These are phyloP conservation scores for Lateolabrax maculatus DNA, from an alignment of 2,797 vertebrate species.

Conservation along the genomic window DNA sequence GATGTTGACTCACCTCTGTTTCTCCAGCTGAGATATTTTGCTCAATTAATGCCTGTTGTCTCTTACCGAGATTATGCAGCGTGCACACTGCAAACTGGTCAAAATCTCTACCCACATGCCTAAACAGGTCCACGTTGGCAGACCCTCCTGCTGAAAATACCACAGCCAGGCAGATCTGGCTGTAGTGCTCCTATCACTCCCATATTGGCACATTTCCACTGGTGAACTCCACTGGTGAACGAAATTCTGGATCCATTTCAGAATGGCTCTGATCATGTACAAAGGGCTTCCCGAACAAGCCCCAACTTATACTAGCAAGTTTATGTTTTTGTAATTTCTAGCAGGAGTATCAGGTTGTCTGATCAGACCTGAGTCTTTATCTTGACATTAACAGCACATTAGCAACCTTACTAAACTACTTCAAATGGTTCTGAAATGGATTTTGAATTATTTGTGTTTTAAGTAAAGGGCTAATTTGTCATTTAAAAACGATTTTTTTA, in stretches of 20 bases:
- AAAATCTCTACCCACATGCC: slow-evolving; percentile 19
- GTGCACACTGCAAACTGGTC: neutral
- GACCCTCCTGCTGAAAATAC: neutral
- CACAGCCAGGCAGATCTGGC: slow-evolving; percentile 7
- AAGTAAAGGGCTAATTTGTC: neutral
- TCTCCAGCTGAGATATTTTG: neutral
- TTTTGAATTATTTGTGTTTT: neutral
- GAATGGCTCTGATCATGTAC: neutral
- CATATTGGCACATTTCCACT: slow-evolving; percentile 11
- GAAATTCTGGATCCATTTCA: slow-evolving; percentile 5
- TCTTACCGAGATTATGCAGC: slow-evolving; percentile 15
- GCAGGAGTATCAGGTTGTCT: neutral
- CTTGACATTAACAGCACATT: neutral
- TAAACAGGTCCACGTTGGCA: slow-evolving; percentile 18
- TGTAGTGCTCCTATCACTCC: slow-evolving; percentile 1
- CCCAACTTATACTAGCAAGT: neutral
- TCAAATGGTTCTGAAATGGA: neutral
- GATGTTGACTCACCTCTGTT: neutral
- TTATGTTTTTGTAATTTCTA: neutral
- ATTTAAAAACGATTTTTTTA: too few relatives aligned
- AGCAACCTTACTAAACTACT: neutral
- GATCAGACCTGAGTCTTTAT: neutral
- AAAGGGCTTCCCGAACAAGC: slow-evolving; percentile 42
- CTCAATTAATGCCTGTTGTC: slow-evolving; percentile 8
- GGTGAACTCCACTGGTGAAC: too few relatives aligned